Evolutionary conservation across 2,113 vertebrate species (phyloP), one percentile per base, ranked within the genome.

Genomic region (Typhlomys cinereus): DNA sequence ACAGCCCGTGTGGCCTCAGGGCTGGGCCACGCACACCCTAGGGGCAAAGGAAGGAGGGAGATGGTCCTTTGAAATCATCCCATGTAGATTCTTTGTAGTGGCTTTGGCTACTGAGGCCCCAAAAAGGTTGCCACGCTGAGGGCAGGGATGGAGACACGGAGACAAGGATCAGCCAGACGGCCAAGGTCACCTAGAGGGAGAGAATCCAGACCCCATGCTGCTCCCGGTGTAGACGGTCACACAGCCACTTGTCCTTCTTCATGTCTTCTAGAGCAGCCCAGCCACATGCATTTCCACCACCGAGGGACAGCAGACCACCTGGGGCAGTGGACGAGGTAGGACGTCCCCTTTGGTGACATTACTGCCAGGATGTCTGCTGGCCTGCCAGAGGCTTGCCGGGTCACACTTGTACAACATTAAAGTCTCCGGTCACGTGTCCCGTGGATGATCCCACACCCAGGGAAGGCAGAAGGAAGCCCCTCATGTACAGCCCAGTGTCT

Each of bases 371-470:
- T 92, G 85, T 95, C 83, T 93, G n/a, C 67, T 23, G 52, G 57
- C 86, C 92, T 94, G 95, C 88, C 88, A 71, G 31, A 89, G 95
- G 95, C 95, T 96, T 97, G 96, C n/a, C n/a, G 95, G 95, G 89
- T 73, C 96, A 94, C 96, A 78, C 96, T 95, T 92, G 27, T 94
- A 73, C 92, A 93, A 97, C 94, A 91, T 88, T 94, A 96, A 95
- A 95, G 96, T 96, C 96, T 93, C 88, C 18, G 95, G 93, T 91
- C 96, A 75, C 48, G 67, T 85, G 36, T 96, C 62, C 82, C 46
- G 96, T 76, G 90, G 91, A 82, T 75, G 89, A 94, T 67, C 94
- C 84, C 76, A 31, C 93, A 94, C 92, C 85, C 81, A 95, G 93
- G 94, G 89, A 94, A 85, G 94, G 90, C 15, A 46, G 48, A 73